Evolutionary conservation across 2,113 vertebrate genomes (phyloP).

Genomic region (Peromyscus maniculatus): DNA sequence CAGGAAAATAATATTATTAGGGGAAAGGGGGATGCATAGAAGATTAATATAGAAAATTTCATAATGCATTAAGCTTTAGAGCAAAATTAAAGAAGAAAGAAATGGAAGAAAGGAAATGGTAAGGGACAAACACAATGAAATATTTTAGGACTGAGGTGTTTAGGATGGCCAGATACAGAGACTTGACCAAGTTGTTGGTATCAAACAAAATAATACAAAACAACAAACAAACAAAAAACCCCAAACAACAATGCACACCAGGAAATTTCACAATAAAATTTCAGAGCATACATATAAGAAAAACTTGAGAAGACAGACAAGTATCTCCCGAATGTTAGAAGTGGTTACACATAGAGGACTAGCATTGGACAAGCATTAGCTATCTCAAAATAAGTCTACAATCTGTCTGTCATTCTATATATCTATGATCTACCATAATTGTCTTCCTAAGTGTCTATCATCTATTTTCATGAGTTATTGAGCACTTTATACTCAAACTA

Average conservation of each 20-base stretch:
- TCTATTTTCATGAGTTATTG: background rate
- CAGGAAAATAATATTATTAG: background rate
- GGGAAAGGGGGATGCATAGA: background rate
- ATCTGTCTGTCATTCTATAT: background rate
- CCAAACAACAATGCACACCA: background rate
- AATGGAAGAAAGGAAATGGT: background rate
- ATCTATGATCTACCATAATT: background rate
- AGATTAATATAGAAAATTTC: background rate
- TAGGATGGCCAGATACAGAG: background rate
- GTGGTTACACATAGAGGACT: background rate
- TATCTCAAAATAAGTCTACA: background rate
- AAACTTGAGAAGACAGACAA: background rate
- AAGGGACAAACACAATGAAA: background rate
- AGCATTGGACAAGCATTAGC: background rate
- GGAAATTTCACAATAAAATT: background rate
- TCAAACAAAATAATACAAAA: background rate
- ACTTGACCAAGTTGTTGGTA: background rate
- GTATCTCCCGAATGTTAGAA: background rate
- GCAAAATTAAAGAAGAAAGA: background rate
- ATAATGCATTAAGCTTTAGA: background rate
- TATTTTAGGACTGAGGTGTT: background rate
- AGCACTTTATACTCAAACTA: background rate
- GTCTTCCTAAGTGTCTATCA: background rate
- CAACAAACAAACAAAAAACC: too few relatives aligned
- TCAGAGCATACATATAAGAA: background rate